phyloP scores from a whole-genome alignment of 2,113 vertebrate species.

The Baryphthengus martii region DNA sequence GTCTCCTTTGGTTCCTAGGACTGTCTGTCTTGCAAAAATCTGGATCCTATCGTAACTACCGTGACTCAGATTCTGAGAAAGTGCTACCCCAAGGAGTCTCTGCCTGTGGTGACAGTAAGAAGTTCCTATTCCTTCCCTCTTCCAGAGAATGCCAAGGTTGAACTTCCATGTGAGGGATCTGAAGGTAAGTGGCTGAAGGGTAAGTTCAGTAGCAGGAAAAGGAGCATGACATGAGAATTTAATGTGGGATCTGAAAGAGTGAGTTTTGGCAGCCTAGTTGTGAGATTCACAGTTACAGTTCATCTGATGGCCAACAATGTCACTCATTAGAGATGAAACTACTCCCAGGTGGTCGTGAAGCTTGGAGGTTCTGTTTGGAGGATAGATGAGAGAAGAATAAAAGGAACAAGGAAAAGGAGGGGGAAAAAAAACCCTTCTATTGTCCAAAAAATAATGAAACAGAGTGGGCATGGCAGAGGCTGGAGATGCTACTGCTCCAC shows the following conservation, averaged over 20 bases:
- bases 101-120: slow-evolving; percentile 75
- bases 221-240: background rate
- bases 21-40: slow-evolving; percentile 63
- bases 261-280: background rate
- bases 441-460: background rate
- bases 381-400: background rate
- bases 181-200: slow-evolving; percentile 52
- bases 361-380: background rate
- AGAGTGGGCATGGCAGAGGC: background rate
- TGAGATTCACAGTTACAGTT: background rate
- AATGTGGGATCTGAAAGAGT: background rate
- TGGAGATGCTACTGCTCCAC: background rate
- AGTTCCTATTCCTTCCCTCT: slow-evolving; percentile 79
- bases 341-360: background rate
- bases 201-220: background rate
- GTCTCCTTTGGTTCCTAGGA: slow-evolving; percentile 67
- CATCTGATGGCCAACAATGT: background rate
- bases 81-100: slow-evolving; percentile 77
- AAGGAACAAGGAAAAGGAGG: background rate
- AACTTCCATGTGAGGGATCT: background rate
- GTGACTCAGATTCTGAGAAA: slow-evolving; percentile 84
- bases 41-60: slow-evolving; percentile 72
- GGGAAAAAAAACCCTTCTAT: background rate
- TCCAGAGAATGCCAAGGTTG: slow-evolving; percentile 47
- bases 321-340: background rate